A percentile compares a stretch with the other conserved stretches of the same genome.
These are phyloP conservation scores for Amphiura filiformis DNA, from an alignment of 35 echinoderm and acorn worm species.

Conservation along the genomic window DNA sequence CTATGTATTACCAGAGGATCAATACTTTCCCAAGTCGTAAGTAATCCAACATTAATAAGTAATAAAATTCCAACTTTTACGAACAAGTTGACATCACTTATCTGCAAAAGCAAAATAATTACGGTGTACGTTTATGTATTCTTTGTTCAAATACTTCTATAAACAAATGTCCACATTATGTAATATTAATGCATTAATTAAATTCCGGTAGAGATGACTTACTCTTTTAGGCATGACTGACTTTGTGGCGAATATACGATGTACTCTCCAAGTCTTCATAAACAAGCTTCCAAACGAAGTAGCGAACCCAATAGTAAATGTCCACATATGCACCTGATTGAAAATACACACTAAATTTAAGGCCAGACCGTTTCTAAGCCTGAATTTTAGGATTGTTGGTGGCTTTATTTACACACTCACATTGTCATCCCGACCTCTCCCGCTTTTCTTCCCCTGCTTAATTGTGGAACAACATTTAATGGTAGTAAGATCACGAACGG, in stretches of 20 bases:
- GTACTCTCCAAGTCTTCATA: slow-evolving; percentile 87
- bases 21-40: slow-evolving; percentile 45
- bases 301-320: slow-evolving; percentile 55
- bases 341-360: too few species aligned
- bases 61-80: slow-evolving; percentile 41
- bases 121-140: not conserved
- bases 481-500: too few species aligned
- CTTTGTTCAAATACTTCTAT: too few species aligned
- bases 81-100: slow-evolving; percentile 33
- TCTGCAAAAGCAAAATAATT: not conserved
- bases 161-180: too few species aligned
- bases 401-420: too few species aligned
- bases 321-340: slow-evolving; percentile 59
- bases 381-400: too few species aligned
- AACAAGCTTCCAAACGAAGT: slow-evolving; percentile 84
- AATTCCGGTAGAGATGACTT: too few species aligned
- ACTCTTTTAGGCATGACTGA: slow-evolving; percentile 9
- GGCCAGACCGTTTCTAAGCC: too few species aligned
- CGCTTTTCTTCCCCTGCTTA: too few species aligned
- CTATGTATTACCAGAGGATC: not conserved
- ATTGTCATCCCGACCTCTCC: too few species aligned
- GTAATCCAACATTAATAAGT: slow-evolving; percentile 27
- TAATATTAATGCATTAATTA: too few species aligned
- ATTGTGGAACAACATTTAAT: too few species aligned
- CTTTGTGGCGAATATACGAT: slow-evolving; percentile 83